Conservation (phyloP, 2,797 vertebrate species). For the Prunella strophiata region DNA sequence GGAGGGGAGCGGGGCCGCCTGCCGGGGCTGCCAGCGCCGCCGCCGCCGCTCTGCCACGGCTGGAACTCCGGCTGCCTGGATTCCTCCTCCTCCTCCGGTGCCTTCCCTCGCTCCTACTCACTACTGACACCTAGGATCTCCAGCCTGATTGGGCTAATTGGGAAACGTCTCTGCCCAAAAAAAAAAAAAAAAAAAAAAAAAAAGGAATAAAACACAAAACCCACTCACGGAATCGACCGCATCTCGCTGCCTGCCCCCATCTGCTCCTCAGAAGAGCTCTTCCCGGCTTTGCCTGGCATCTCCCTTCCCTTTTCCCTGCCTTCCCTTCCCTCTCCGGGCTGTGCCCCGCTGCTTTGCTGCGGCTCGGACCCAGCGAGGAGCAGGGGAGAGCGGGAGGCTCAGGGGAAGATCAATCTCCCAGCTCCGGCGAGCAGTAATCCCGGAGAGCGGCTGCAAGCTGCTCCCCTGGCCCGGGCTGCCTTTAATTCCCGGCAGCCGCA, state of each 20-base stretch:
- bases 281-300: neutral
- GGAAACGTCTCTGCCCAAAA: constrained; percentile 49
- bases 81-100: constrained; percentile 56
- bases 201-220: neutral
- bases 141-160: constrained; percentile 78
- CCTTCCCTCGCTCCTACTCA: constrained; percentile 51
- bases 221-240: neutral
- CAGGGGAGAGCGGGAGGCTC: neutral
- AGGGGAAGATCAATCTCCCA: neutral
- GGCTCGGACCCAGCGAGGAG: neutral
- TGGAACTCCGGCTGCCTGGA: constrained; percentile 39
- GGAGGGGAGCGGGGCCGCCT: neutral
- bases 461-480: neutral
- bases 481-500: neutral
- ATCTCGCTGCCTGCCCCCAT: constrained; percentile 1
- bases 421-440: constrained; percentile 16
- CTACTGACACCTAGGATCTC: constrained; percentile 66
- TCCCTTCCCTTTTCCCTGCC: neutral
- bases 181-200: accelerated
- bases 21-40: constrained; percentile 6
- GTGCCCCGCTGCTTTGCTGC: neutral
- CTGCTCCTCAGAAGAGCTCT: constrained; percentile 12
- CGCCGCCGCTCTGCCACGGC: constrained; percentile 21
- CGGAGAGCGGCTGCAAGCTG: neutral
- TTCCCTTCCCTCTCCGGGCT: neutral